Base-by-base conservation (phyloP, 2,888 invertebrate species). In the Ophion obscuratus region DNA sequence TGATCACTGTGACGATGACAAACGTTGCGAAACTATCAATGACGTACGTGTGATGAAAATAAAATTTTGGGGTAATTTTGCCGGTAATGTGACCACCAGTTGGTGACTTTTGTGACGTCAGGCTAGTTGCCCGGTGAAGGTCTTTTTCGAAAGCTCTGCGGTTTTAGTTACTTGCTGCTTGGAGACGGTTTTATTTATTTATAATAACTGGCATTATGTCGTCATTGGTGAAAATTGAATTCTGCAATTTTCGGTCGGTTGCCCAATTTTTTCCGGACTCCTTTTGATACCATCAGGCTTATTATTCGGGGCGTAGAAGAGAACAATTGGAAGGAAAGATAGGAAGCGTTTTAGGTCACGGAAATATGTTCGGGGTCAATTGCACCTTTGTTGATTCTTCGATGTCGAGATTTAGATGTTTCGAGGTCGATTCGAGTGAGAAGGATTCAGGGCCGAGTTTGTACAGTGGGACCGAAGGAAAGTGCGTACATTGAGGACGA, bases 351-450 rank as follows among this genome's bases (percentile, higher is more conserved):
- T 17, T n/a, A 31, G n/a, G 70, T 53, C 9, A 53, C 36, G 47
- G 14, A 10, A 36, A 14, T n/a, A 47, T 47, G 53, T 75, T 31
- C 14, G 20, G 59, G 67, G 40, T 77, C 20, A 11, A 78, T 64
- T 44, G 57, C 6, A 2, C 20, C 31, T 75, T 36, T 67, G 75
- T 74, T 17, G 47, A 68, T 75, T 31, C 14, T 59, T 36, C 81
- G 73, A 83, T 64, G 57, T 64, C 73, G 71, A 53, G 74, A 79
- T 85, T 86, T 86, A 75, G 84, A 81, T 79, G 80, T 66, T 79
- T 83, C 86, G 79, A 84, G 87, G 87, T 79, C 79, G 83, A 73
- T 73, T 59, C 66, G 40, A 79, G 80, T 79, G 79, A 84, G 74
- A 62, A 81, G 78, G 67, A 83, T 73, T 68, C 83, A 86, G 83